Base-by-base conservation (phyloP, 1,140 invertebrate genomes). In the Neodiprion virginianus region DNA sequence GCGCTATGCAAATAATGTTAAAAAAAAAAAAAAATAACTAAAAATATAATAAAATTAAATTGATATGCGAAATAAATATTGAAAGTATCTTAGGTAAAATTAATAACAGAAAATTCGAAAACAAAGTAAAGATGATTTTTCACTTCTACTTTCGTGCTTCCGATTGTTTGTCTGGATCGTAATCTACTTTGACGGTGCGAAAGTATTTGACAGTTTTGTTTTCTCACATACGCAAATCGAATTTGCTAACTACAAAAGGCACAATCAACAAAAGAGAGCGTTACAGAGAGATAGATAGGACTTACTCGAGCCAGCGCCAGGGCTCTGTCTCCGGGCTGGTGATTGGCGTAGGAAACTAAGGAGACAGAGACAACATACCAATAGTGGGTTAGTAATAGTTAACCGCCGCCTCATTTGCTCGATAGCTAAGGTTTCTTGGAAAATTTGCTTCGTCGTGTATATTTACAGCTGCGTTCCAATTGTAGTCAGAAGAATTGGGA, bases 241-340 rank as follows among this genome's bases (percentile, higher is more conserved):
- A 28, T 69, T 21, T 69, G 4, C 8, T 69, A 21, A 8, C 47
- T 69, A 61, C 53, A 61, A 61, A 40, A 48, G 11, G 40, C 14
- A 71, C 10, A 71, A 50, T 78, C 86, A 72, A 79, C 76, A 77
- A 71, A 76, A 78, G 71, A 78, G 81, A 81, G 79, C 76, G 81
- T 40, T 48, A 49, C 70, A 48, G 70, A 48, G 5, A 71, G 40
- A 50, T 71, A 71, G 49, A 50, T 48, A 50, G 40, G 70, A 94
- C 93, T 94, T 94, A 94, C 92, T 93, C 92, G 91, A 94, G 91
- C 94, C 94, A 95, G 89, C 94, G 95, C 94, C 94, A 95, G 87
- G 94, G 93, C 90, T 95, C 94, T 88, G 91, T 93, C 89, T 94
- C 94, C 90, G 93, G 93, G 89, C 93, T 94, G 88, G 93, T 94